Base-by-base conservation (phyloP, 2,113 vertebrate species). In the Euleptes europaea region DNA sequence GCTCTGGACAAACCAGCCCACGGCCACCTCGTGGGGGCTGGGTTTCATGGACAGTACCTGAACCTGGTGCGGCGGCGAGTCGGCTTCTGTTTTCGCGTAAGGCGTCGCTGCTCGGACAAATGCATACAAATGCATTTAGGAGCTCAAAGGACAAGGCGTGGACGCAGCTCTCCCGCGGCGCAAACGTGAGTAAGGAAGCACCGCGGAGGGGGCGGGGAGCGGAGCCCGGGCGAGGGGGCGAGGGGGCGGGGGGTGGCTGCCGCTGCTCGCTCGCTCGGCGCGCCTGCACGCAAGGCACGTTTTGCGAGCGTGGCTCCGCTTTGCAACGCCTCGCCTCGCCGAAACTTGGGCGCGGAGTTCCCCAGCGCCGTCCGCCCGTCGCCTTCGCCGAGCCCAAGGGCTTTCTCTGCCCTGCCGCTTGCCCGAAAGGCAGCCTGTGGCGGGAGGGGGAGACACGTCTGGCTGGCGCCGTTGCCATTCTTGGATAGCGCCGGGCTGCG, bases 51-150 rank as follows among this genome's bases (percentile, higher is more conserved):
- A 74, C 93, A 94, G 95, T 88, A 94, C 84, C 94, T 94, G 95
- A 93, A 78, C 86, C 82, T 82, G 84, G 90, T 85, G 93, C 91
- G 84, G 78, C 84, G 89, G 49, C 44, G 93, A 86, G 88, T 57
- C 85, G 93, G 84, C 94, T 98, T 98, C 97, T 96, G 95, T 96
- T 97, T 98, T 97, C 97, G 96, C 95, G 95, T 97, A 97, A 97
- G 97, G 92, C 97, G 96, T 96, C 96, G 97, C 97, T 97, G 97
- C 97, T 96, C 93, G 98, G 98, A 98, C 98, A 98, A 96, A 99
- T 99, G 98, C 97, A 98, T 96, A 98, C 98, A 99, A 98, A 99
- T 99, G 98, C 97, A 99, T 99, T 99, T 99, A 97, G 97, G 98
- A 98, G 97, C 97, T 96, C 97, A 97, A 97, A 97, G 98, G 97